Evolutionary conservation across 2,888 invertebrate species (phyloP).

Genomic region (Philereme transversata): DNA sequence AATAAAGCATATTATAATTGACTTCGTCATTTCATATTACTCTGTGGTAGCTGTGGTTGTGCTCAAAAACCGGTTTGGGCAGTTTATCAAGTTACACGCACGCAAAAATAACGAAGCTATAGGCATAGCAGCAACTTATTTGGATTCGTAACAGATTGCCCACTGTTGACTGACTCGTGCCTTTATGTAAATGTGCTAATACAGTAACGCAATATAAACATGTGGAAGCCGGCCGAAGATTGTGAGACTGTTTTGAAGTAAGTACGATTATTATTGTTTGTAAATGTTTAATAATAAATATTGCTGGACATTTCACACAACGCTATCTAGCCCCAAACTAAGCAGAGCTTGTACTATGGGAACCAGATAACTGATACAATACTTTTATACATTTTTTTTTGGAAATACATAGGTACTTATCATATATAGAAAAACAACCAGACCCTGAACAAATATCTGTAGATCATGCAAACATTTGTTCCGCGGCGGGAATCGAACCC

Average conservation of each 20-base stretch:
- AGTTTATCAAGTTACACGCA: constrained; percentile 15
- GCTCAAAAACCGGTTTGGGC: constrained; percentile 23
- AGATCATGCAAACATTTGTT: too few relatives aligned
- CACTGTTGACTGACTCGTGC: constrained; percentile 16
- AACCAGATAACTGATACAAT: too few relatives aligned
- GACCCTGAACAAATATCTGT: too few relatives aligned
- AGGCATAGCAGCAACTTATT: background rate
- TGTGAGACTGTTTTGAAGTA: constrained; percentile 50
- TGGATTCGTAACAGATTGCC: constrained; percentile 5
- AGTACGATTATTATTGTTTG: constrained; percentile 40
- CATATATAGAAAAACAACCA: too few relatives aligned
- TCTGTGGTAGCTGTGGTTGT: constrained; percentile 1
- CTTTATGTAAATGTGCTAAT: constrained; percentile 29
- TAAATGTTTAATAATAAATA: background rate
- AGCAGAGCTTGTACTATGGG: too few relatives aligned
- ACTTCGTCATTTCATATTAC: background rate
- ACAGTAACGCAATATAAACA: constrained; percentile 35
- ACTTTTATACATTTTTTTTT: too few relatives aligned
- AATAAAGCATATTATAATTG: background rate
- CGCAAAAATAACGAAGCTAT: constrained; percentile 1
- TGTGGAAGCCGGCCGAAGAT: constrained; percentile 53
- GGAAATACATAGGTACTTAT: too few relatives aligned
- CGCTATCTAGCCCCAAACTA: too few relatives aligned
- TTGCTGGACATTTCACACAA: too few relatives aligned
- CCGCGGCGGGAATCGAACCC: too few relatives aligned